Conservation (phyloP, 2,113 vertebrate genomes). For the Gambusia holbrooki region DNA sequence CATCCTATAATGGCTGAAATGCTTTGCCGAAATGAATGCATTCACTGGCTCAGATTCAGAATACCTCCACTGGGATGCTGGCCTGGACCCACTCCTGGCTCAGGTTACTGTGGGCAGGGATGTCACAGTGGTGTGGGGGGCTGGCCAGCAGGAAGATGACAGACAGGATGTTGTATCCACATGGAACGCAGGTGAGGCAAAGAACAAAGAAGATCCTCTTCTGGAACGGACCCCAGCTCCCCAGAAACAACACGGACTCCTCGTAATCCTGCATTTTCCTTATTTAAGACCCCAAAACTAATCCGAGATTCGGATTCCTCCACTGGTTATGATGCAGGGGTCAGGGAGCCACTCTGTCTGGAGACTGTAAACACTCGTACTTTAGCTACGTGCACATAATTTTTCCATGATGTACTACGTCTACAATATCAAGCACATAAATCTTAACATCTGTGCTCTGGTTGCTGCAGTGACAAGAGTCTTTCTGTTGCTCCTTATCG, state of each 20-base stretch:
- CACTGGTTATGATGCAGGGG: background rate
- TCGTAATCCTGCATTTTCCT: conserved; percentile 58
- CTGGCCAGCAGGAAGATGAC: conserved; percentile 56
- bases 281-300: background rate
- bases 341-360: background rate
- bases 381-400: background rate
- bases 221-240: conserved; percentile 61
- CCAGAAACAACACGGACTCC: conserved; percentile 49
- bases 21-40: too few species aligned
- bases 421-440: background rate
- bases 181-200: conserved; percentile 30
- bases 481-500: conserved; percentile 8
- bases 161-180: conserved; percentile 46
- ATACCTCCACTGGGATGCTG: conserved; percentile 55
- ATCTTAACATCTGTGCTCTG: background rate
- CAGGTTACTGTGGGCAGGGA: conserved; percentile 50
- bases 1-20: too few species aligned
- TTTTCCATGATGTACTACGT: background rate
- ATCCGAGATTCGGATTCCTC: background rate
- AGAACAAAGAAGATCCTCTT: conserved; percentile 41
- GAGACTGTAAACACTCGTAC: background rate
- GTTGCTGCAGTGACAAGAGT: background rate
- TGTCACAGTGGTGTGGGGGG: conserved; percentile 52
- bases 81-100: conserved; percentile 59
- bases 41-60: background rate